Evolutionary conservation across 2,888 invertebrate species (phyloP).

Genomic region (Hemicrepidius hirtus): DNA sequence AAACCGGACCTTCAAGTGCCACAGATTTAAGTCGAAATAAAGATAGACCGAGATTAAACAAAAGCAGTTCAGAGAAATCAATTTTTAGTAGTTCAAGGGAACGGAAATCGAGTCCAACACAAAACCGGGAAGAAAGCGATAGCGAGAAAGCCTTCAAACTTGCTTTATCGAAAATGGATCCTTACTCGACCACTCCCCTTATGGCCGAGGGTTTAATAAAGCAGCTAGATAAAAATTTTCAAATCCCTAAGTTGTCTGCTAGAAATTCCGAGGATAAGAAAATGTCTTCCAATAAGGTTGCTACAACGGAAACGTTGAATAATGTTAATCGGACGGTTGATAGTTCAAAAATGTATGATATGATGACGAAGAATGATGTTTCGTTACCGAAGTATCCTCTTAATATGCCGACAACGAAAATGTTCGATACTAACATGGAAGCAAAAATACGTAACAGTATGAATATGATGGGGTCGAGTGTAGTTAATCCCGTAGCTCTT

Average conservation of each 20-base stretch:
- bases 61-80: slow-evolving; percentile 78
- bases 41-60: slow-evolving; percentile 77
- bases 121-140: slow-evolving; percentile 79
- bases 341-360: slow-evolving; percentile 66
- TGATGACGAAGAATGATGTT: slow-evolving; percentile 63
- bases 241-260: slow-evolving; percentile 88
- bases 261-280: slow-evolving; percentile 65
- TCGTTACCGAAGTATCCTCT: slow-evolving; percentile 66
- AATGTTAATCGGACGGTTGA: slow-evolving; percentile 65
- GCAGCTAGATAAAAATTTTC: slow-evolving; percentile 88
- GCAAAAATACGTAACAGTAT: slow-evolving; percentile 67
- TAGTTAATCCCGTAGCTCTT: slow-evolving; percentile 46
- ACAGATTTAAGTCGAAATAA: slow-evolving; percentile 78
- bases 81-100: slow-evolving; percentile 77
- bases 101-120: slow-evolving; percentile 81
- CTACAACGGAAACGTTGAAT: slow-evolving; percentile 57
- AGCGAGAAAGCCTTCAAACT: slow-evolving; percentile 78
- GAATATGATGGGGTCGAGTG: slow-evolving; percentile 55
- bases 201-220: slow-evolving; percentile 85
- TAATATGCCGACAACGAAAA: slow-evolving; percentile 64
- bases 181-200: slow-evolving; percentile 78
- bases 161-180: slow-evolving; percentile 71
- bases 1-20: slow-evolving; percentile 68
- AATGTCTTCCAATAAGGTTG: slow-evolving; percentile 70
- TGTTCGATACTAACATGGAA: slow-evolving; percentile 67